A percentile compares a stretch with the other conserved stretches of the same genome.
These are phyloP conservation scores for Cordylochernes scorpioides DNA, from an alignment of 2,888 invertebrate species.

Conservation along the genomic window DNA sequence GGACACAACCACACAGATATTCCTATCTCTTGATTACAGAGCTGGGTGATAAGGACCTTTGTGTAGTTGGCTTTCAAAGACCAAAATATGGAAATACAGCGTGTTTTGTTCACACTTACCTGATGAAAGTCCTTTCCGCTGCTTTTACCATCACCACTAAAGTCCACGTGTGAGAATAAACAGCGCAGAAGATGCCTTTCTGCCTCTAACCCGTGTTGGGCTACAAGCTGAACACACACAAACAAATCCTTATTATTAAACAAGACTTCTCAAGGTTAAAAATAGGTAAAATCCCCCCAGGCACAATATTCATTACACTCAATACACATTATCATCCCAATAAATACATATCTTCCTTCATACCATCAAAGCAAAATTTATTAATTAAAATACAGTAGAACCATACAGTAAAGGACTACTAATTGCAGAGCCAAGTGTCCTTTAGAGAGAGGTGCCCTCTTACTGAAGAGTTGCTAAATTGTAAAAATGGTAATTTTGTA, in stretches of 20 bases:
- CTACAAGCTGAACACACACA: constrained; percentile 41
- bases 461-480: no score
- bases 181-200: constrained; percentile 86
- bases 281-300: no score
- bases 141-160: constrained; percentile 33
- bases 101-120: constrained; percentile 16
- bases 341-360: no score
- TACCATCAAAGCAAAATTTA: no score
- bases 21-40: neutral
- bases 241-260: constrained; percentile 15
- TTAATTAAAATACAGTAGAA: no score
- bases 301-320: no score
- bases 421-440: no score
- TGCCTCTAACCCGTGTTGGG: constrained; percentile 78
- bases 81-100: neutral
- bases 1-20: constrained; percentile 11
- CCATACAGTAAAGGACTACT: no score
- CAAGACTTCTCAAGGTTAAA: constrained; percentile 1
- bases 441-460: no score
- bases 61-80: neutral
- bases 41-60: neutral
- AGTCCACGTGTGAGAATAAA: constrained; percentile 65
- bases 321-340: no score
- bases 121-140: constrained; percentile 25
- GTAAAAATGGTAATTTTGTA: no score